Evolutionary conservation across 2,888 invertebrate species (phyloP), one percentile per base, ranked within the genome.

Genomic region (Pseudanteris insignis): DNA sequence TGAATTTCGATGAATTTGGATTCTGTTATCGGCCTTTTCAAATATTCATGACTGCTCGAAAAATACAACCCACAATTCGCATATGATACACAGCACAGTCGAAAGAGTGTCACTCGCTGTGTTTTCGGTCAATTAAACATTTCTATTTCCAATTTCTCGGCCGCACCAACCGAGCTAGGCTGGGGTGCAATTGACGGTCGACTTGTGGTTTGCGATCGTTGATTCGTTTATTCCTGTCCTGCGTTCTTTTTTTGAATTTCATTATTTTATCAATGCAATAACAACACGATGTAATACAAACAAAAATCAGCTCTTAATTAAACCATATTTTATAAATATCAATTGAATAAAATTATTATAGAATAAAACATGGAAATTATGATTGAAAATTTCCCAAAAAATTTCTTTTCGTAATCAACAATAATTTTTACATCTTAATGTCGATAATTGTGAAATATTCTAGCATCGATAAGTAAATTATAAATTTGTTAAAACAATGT

Each of bases 61-160:
- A 60, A 64, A 64, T 48, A 54, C 50, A 48, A 51, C 47, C 51
- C 53, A 26, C 40, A 33, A 40, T 47, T 47, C 38, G 43, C 29
- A 48, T 33, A 53, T 53, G 57, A 40, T 47, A 43, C 62, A 29
- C 24, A 43, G 41, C 50, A 29, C 9, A 25, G 41, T 14, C 11
- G 43, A 60, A 54, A 63, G 60, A 63, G 64, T 63, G 64, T 66
- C 64, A 62, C 64, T 60, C 68, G 67, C 67, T 68, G 67, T 72
- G 71, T 75, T 77, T 74, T 73, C 74, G 71, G 72, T 70, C 75
- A 76, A 77, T 77, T 76, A 76, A 76, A 75, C 75, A 74, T 74
- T 75, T 75, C 73, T 72, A 76, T 77, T 76, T 77, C 75, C 77
- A 76, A 74, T 77, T 77, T 75, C 74, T 74, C 73, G 70, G 67